phyloP scores from a whole-genome alignment of 2,113 vertebrate genomes.

The Cheirogaleus medius region DNA sequence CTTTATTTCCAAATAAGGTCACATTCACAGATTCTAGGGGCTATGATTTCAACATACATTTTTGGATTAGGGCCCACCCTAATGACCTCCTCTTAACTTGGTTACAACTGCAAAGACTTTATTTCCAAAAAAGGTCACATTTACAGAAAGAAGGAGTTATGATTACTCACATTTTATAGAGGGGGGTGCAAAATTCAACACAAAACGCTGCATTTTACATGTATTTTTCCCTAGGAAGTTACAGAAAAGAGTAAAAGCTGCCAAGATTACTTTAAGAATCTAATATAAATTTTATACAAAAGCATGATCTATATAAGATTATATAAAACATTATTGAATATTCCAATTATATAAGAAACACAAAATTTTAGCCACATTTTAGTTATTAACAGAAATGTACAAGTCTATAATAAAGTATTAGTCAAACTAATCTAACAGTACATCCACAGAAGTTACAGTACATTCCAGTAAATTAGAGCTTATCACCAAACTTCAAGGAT shows the following conservation, averaged over 20 bases:
- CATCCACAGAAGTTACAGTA: background rate
- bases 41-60: background rate
- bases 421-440: background rate
- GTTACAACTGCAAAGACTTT: background rate
- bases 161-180: background rate
- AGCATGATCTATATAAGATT: background rate
- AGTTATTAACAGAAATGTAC: background rate
- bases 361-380: background rate
- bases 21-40: background rate
- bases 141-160: background rate
- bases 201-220: background rate
- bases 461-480: background rate
- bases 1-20: background rate
- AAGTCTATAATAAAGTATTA: background rate
- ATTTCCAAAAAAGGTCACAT: background rate
- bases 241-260: background rate
- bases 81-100: background rate
- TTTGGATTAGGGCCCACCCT: background rate
- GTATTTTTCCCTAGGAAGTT: background rate
- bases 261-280: background rate
- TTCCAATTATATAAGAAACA: background rate
- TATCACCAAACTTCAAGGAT: background rate
- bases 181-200: background rate
- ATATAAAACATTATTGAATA: background rate
- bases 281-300: background rate